Evolutionary conservation across 2,797 vertebrate species (phyloP), one percentile per base, ranked within the genome.

Genomic region (Alfaro cultratus): DNA sequence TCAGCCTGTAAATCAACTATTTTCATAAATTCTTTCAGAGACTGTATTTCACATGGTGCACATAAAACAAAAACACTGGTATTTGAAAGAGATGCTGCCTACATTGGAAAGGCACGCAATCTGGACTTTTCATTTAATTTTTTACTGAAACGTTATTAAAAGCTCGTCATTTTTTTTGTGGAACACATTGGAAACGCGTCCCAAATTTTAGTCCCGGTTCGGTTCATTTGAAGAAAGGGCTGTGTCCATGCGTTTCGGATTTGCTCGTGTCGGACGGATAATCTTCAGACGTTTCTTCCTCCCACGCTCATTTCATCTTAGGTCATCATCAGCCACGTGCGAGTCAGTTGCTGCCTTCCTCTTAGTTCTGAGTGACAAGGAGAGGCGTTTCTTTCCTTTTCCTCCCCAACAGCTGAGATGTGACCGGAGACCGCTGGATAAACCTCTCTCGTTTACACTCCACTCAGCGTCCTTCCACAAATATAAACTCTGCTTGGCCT

Each of bases 1-100:
- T 90, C 78, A 47, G 84, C 91, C 93, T 95, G 91, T 91, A 93
- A 91, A 93, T 92, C 77, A 82, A 89, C 84, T 93, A 91, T 93
- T 94, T 94, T 93, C 92, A 88, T 93, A 93, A 89, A 92, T 92
- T 92, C 86, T 91, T 90, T 91, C 80, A 82, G 81, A 89, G 90
- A 92, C 85, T 88, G 64, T 39, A 85, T 93, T 93, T 95, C 90
- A 90, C 87, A 89, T 86, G 88, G 91, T 91, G 92, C 92, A 85
- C 81, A 86, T 80, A 78, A 45, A n/a, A 88, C 85, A 51, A 51
- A 49, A 29, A 29, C 78, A 64, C 71, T 70, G 85, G 77, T 85
- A 82, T 83, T 47, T 62, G 85, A 39, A 53, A 29, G 80, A 26
- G 64, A 75, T 43, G 75, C 77, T 76, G 80, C 88, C 87, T 87